Evolutionary conservation across 2,797 vertebrate genomes (phyloP).

Genomic region (Coracias cyanogaster): DNA sequence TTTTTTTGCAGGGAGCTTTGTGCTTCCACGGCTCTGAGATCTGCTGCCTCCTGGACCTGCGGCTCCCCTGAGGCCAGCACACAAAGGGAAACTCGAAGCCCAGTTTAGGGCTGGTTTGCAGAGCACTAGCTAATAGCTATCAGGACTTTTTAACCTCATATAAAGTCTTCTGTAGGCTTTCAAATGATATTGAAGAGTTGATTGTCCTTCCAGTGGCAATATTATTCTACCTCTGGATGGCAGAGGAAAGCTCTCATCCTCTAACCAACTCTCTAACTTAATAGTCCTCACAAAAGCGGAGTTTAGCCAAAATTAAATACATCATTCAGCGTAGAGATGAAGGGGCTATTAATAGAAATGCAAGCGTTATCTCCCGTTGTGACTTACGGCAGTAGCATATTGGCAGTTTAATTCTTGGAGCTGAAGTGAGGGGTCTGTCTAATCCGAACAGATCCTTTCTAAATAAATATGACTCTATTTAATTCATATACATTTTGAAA

Average conservation of each 20-base stretch:
- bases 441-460: slow-evolving; percentile 55
- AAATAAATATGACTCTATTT: slow-evolving; percentile 73
- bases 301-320: slow-evolving; percentile 31
- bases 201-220: background rate
- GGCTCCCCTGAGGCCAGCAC: background rate
- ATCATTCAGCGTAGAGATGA: slow-evolving; percentile 36
- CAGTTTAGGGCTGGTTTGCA: background rate
- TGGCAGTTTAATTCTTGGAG: slow-evolving; percentile 15
- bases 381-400: slow-evolving; percentile 33
- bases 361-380: background rate
- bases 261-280: background rate
- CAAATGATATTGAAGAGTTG: fast-evolving
- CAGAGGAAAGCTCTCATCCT: background rate
- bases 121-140: background rate
- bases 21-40: fast-evolving
- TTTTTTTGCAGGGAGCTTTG: background rate
- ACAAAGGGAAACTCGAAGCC: background rate
- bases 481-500: slow-evolving; percentile 70
- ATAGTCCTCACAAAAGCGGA: background rate
- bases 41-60: background rate
- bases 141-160: background rate
- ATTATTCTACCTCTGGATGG: background rate
- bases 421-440: slow-evolving; percentile 51
- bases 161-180: background rate
- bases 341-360: slow-evolving; percentile 48